Conservation (phyloP, 2,888 invertebrate genomes). For the Dinocampus coccinellae region DNA sequence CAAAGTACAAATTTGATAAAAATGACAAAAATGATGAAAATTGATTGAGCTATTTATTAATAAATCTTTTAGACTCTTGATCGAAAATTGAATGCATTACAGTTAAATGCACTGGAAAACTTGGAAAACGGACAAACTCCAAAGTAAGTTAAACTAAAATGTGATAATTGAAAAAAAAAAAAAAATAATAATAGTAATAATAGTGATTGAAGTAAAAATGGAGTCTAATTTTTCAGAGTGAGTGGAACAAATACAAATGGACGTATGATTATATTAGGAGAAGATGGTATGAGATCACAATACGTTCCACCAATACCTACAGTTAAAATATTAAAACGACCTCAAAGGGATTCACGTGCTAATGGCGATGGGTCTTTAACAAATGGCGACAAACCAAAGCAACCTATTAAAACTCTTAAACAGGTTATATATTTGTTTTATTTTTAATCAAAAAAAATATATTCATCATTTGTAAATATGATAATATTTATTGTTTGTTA, state of each 20-base stretch:
- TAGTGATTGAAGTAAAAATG: too few relatives aligned
- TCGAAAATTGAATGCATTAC: conserved; percentile 64
- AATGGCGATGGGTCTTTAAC: conserved; percentile 73
- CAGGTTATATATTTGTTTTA: conserved; percentile 68
- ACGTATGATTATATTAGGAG: conserved; percentile 81
- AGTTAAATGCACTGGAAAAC: conserved; percentile 58
- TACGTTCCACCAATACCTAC: conserved; percentile 85
- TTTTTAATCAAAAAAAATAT: too few relatives aligned
- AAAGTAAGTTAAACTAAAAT: conserved; percentile 50
- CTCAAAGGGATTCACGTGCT: conserved; percentile 71
- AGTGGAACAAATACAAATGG: conserved; percentile 58
- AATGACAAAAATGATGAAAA: too few relatives aligned
- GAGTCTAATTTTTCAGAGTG: conserved; percentile 48
- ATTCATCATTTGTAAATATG: background rate
- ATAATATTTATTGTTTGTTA: conserved; percentile 12
- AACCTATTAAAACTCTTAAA: conserved; percentile 86
- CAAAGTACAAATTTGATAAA: background rate
- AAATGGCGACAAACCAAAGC: conserved; percentile 79
- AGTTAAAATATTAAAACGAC: conserved; percentile 86
- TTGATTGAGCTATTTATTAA: background rate
- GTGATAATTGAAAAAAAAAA: background rate
- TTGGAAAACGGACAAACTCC: conserved; percentile 61
- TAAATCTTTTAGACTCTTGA: conserved; percentile 65
- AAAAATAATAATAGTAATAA: conserved; percentile 11
- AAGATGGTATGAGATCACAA: conserved; percentile 84